Evolutionary conservation across 2,888 invertebrate genomes (phyloP).

Genomic region (Biston betularia): DNA sequence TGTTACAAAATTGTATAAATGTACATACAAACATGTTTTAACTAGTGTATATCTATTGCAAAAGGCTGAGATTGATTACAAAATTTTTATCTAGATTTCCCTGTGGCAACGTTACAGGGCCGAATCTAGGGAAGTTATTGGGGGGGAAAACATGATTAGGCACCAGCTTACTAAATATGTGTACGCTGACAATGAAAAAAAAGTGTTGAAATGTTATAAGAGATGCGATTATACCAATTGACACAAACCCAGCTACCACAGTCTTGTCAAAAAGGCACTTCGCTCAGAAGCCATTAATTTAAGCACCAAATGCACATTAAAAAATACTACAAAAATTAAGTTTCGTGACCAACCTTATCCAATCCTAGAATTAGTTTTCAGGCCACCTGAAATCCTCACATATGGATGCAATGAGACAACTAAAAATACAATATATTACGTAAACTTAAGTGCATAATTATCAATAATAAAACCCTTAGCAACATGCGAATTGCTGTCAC

Average conservation of each 20-base stretch:
- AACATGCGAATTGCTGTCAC: background rate
- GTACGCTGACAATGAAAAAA: background rate
- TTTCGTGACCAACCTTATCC: background rate
- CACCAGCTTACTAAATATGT: background rate
- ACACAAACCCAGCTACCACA: slow-evolving; percentile 33
- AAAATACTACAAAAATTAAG: background rate
- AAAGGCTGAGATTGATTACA: slow-evolving; percentile 8
- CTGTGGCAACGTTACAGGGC: slow-evolving; percentile 10
- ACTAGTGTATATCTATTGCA: slow-evolving; percentile 24
- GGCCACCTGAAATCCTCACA: background rate
- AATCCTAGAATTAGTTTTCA: background rate
- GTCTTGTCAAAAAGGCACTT: slow-evolving; percentile 43
- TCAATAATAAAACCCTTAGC: background rate
- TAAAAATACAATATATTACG: too few relatives aligned
- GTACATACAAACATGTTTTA: slow-evolving; percentile 12
- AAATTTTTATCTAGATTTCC: slow-evolving; percentile 2
- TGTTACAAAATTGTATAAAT: slow-evolving; percentile 9
- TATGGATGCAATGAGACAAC: background rate
- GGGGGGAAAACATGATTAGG: background rate
- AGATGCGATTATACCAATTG: slow-evolving; percentile 14
- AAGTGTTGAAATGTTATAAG: background rate
- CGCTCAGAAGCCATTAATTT: slow-evolving; percentile 1
- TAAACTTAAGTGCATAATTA: background rate
- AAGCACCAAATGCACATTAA: background rate
- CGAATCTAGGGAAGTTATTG: slow-evolving; percentile 4